Percentiles rank a stretch among this genome's conserved stretches.
phyloP scores from a whole-genome alignment of 2,797 vertebrate genomes.

The Chiroxiphia lanceolata region DNA sequence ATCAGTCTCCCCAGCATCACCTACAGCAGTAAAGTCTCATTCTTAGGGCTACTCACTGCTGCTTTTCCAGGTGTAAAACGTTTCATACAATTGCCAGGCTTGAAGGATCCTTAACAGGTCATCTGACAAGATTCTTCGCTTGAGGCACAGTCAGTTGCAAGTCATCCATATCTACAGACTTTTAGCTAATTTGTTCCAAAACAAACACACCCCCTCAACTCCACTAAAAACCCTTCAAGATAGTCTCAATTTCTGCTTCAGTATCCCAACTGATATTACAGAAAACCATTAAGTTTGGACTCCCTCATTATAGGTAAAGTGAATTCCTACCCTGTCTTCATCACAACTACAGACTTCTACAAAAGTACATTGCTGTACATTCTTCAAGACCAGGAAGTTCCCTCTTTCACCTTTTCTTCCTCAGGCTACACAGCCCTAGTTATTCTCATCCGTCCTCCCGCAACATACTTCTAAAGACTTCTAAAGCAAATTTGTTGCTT shows the following conservation, averaged over 20 bases:
- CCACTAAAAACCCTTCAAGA: neutral
- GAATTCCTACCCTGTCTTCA: neutral
- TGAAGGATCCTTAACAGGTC: neutral
- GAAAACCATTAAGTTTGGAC: neutral
- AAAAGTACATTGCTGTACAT: neutral
- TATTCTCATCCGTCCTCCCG: neutral
- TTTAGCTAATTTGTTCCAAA: neutral
- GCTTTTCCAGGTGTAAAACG: neutral
- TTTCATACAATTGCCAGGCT: neutral
- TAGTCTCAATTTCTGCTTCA: neutral
- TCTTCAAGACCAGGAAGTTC: neutral
- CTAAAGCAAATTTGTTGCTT: neutral
- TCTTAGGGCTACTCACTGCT: neutral
- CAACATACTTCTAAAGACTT: neutral
- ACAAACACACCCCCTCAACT: fast-evolving
- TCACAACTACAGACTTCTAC: neutral
- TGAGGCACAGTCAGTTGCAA: neutral
- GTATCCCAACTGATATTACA: neutral
- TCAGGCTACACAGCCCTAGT: neutral
- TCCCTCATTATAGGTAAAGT: neutral
- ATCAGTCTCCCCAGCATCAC: neutral
- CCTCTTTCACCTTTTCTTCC: neutral
- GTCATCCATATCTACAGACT: neutral
- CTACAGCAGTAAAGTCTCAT: neutral
- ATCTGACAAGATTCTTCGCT: neutral